Base-by-base conservation (phyloP, 1,140 invertebrate species). In the Episyrphus balteatus region DNA sequence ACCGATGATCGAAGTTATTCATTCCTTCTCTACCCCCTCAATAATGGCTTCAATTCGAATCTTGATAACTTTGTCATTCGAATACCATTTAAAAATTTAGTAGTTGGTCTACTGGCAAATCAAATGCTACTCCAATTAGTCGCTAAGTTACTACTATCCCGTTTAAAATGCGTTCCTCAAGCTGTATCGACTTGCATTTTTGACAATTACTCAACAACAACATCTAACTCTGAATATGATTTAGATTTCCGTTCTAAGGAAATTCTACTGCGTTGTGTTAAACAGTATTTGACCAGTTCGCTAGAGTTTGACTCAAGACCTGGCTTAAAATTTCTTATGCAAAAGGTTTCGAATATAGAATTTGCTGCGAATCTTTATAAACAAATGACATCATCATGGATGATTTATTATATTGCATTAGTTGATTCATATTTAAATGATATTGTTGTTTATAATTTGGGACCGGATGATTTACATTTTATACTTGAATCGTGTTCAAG, bases 121-220 rank as follows among this genome's bases (percentile, higher is more conserved):
- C 89, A 93, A 70, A 88, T 95, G 74, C 69, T 94, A 39, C 75
- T 94, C 19, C 90, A 94, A 68, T 88, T 89, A 46, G 82, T 95
- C 41, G 89, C 88, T 6, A 88, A 82, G 58, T 70, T 93, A 26
- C 70, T 96, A 5, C 75, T 96, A 41, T 81, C 85, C 37, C 80
- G 80, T 12, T 52, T 74, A n/a, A 64, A 68, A 46, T 65, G 62
- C 43, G 57, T 66, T 17, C 63, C 60, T 2, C 58, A 65, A 33
- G 57, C 65, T 6, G 64, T 69, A 10, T 61, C 73, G 59, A 54
- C 62, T 48, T 52, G 68, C 61, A 53, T 69, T 52, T 59, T 62
- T 52, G 51, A 70, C 55, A 58, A 73, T 53, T 53, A 69, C 61
- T 48, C 59, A 5, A 18, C 51, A 1, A 70, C 76, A 33, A 75